Conservation (phyloP, 1,140 invertebrate species). For the Drosophila novamexicana region DNA sequence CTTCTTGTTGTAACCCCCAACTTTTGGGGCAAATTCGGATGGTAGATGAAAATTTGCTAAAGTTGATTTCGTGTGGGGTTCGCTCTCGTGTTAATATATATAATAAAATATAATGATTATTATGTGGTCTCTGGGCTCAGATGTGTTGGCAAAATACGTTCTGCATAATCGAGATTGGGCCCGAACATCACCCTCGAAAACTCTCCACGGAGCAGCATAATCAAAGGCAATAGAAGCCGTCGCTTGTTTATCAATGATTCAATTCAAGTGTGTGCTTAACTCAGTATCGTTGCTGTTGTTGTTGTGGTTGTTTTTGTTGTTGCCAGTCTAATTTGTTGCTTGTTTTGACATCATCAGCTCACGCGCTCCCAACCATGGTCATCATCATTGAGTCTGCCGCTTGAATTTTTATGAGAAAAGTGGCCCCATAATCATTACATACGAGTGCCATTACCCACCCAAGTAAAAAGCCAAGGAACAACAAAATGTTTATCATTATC, state of each 20-base stretch:
- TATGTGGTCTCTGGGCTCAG: constrained; percentile 41
- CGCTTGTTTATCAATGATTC: constrained; percentile 69
- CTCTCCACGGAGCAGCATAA: constrained; percentile 40
- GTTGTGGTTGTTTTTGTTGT: constrained; percentile 4
- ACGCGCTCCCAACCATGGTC: constrained; percentile 17
- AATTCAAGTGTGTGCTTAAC: constrained; percentile 68
- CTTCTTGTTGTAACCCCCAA: constrained; percentile 2
- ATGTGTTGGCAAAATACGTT: constrained; percentile 35
- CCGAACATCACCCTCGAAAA: neutral
- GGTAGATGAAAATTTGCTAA: constrained; percentile 4
- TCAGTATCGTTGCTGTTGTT: neutral
- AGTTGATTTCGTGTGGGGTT: constrained; percentile 46
- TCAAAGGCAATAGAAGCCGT: constrained; percentile 57
- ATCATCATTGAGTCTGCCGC: constrained; percentile 63
- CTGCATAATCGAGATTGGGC: constrained; percentile 27
- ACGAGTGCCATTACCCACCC: constrained; percentile 62
- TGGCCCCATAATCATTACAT: constrained; percentile 79
- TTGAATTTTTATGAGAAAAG: constrained; percentile 80
- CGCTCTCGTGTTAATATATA: constrained; percentile 44
- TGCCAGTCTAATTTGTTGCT: constrained; percentile 73
- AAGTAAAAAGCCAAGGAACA: constrained; percentile 32
- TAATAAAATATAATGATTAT: constrained; percentile 79
- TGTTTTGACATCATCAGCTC: constrained; percentile 71
- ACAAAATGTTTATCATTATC: constrained; percentile 68
- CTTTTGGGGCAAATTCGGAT: neutral